Conservation (phyloP, 2,888 invertebrate genomes). For the Petrolisthes cinctipes region DNA sequence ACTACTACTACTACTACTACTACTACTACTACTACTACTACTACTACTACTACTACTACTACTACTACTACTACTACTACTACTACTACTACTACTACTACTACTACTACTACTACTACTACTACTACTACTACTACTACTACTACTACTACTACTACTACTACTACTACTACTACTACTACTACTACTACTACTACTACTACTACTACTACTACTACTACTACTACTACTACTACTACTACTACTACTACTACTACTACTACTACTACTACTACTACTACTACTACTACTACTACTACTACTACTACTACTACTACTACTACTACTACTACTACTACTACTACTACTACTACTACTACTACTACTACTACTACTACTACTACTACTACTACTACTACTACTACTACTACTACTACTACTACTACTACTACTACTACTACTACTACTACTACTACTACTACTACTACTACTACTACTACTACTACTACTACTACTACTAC, state of each 20-base stretch:
- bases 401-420: no score
- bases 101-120: constrained; percentile 28
- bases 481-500: constrained; percentile 2
- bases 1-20: constrained; percentile 28
- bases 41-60: constrained; percentile 24
- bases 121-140: constrained; percentile 32
- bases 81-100: constrained; percentile 24
- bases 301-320: no score
- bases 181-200: neutral
- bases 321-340: no score
- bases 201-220: constrained; percentile 4
- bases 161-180: constrained; percentile 25
- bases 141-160: constrained; percentile 23
- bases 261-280: constrained; percentile 2
- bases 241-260: constrained; percentile 3
- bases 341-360: no score
- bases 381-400: no score
- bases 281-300: no score
- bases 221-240: constrained; percentile 4
- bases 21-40: constrained; percentile 20
- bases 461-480: neutral
- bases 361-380: no score
- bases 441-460: no score
- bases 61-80: constrained; percentile 27
- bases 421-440: no score